These are phyloP conservation scores for Cyclura pinguis DNA, from an alignment of 2,797 vertebrate genomes.

Conservation along the genomic window DNA sequence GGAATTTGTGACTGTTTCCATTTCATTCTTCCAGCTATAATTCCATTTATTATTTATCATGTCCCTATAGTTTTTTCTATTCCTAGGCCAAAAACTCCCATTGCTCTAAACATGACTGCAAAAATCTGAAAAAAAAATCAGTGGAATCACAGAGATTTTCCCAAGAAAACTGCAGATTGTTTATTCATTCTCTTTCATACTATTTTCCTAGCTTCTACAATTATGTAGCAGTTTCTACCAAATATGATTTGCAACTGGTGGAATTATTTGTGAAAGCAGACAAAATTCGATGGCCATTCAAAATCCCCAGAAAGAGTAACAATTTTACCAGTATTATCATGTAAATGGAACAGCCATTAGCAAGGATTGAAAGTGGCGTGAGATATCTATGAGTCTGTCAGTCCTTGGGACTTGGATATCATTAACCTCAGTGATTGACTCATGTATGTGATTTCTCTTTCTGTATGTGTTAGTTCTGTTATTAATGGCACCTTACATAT, in stretches of 20 bases:
- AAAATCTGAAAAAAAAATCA: neutral
- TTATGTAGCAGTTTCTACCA: neutral
- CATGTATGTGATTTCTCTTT: neutral
- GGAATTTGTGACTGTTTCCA: neutral
- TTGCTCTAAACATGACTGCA: neutral
- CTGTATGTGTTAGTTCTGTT: neutral
- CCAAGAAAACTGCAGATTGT: neutral
- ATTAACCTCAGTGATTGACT: constrained; percentile 4
- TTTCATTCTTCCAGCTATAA: constrained; percentile 21
- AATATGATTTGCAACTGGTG: neutral
- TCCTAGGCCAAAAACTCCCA: neutral
- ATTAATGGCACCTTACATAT: constrained; percentile 1
- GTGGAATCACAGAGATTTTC: neutral
- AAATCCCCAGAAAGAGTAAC: neutral
- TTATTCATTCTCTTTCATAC: neutral
- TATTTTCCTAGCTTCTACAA: neutral
- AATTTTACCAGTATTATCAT: neutral
- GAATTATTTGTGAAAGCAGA: neutral
- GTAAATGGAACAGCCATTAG: neutral
- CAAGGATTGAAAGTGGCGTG: neutral
- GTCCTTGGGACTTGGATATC: neutral
- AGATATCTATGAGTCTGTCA: neutral
- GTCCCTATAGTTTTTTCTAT: neutral
- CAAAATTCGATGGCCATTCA: neutral
- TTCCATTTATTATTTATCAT: constrained; percentile 11